Percentiles rank a stretch among this genome's conserved stretches.
These are phyloP conservation scores for Drosophila leontia DNA, from an alignment of 1,140 invertebrate species.

Conservation along the genomic window DNA sequence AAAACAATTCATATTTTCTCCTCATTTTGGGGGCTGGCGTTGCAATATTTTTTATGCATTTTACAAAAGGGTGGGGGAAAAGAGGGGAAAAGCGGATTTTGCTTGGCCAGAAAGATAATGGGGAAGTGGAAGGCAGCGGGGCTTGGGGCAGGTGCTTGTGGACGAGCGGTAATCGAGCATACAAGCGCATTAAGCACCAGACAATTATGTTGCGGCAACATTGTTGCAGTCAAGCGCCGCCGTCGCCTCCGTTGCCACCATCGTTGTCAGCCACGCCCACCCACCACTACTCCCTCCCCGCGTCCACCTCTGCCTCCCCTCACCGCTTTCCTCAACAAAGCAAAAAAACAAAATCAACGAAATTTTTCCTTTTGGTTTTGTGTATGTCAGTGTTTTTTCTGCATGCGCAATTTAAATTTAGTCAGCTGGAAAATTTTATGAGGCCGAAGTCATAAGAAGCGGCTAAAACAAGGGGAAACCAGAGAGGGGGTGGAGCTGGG, in stretches of 20 bases:
- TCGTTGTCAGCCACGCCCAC: slow-evolving; percentile 36
- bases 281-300: neutral
- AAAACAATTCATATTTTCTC: slow-evolving; percentile 57
- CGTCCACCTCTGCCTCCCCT: slow-evolving; percentile 12
- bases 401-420: slow-evolving; percentile 72
- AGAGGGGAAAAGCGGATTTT: slow-evolving; percentile 1
- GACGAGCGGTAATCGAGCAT: slow-evolving; percentile 56
- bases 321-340: neutral
- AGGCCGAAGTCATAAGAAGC: slow-evolving; percentile 32
- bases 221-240: slow-evolving; percentile 57
- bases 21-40: slow-evolving; percentile 44
- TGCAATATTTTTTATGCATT: slow-evolving; percentile 33
- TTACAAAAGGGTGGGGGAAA: neutral
- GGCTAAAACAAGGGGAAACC: neutral
- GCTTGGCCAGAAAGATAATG: neutral
- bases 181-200: slow-evolving; percentile 62
- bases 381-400: slow-evolving; percentile 43
- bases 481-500: neutral
- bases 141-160: slow-evolving; percentile 1
- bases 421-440: slow-evolving; percentile 61
- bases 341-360: neutral
- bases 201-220: slow-evolving; percentile 64
- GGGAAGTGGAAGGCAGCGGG: neutral
- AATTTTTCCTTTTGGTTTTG: slow-evolving; percentile 13
- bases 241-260: neutral